Evolutionary conservation across 2,888 invertebrate species (phyloP).

Genomic region (Pollenia angustigena): DNA sequence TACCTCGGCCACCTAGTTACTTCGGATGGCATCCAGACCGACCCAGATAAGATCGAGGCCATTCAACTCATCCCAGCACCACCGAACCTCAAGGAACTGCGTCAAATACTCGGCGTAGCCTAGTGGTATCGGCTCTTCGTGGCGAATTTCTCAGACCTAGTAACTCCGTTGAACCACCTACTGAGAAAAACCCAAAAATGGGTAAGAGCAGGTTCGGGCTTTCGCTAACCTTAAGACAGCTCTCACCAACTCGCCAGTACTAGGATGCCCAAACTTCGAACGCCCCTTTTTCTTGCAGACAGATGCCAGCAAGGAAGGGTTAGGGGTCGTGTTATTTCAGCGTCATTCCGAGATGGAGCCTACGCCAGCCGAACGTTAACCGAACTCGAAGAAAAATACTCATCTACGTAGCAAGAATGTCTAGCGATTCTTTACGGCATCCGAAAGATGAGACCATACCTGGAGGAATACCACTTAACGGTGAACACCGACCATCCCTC

Average conservation of each 20-base stretch:
- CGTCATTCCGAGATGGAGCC: conserved; percentile 14
- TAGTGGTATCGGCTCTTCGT: conserved; percentile 58
- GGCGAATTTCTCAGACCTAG: conserved; percentile 30
- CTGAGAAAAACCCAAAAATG: conserved; percentile 33
- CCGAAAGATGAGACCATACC: conserved; percentile 57
- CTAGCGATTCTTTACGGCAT: conserved; percentile 65
- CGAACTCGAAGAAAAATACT: conserved; percentile 60
- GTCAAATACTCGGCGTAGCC: conserved; percentile 22
- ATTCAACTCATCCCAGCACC: neutral
- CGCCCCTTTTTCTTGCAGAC: conserved; percentile 50
- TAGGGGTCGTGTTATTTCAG: conserved; percentile 60
- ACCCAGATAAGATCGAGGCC: conserved; percentile 23
- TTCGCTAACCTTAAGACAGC: conserved; percentile 28
- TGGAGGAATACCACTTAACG: conserved; percentile 52
- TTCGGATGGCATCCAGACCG: conserved; percentile 34
- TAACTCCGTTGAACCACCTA: neutral
- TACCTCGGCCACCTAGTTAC: too few species aligned
- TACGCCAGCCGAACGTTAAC: conserved; percentile 60
- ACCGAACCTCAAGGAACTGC: conserved; percentile 14
- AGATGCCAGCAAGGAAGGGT: conserved; percentile 46
- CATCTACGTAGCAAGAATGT: conserved; percentile 66
- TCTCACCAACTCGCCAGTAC: conserved; percentile 46
- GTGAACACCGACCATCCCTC: conserved; percentile 70
- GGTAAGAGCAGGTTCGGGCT: conserved; percentile 13
- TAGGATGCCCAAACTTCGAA: conserved; percentile 45